Conservation (phyloP, 2,888 invertebrate genomes). For the Gryllus longicercus region DNA sequence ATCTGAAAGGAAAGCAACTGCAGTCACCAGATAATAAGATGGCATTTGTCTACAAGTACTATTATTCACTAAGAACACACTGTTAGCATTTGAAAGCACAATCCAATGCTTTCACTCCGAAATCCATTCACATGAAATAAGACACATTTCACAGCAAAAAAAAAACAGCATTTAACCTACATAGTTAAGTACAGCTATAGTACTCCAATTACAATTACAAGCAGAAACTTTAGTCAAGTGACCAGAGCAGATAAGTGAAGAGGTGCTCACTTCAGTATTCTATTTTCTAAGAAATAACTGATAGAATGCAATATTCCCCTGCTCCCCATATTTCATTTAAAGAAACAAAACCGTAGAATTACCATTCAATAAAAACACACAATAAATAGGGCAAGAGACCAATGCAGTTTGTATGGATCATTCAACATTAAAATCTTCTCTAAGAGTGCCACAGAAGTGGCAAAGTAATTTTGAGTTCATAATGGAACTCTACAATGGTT, state of each 20-base stretch:
- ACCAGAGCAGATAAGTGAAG: neutral
- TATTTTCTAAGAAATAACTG: neutral
- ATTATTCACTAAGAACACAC: no score
- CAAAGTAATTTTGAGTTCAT: neutral
- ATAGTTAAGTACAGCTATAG: neutral
- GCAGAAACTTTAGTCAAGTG: neutral
- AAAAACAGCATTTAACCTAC: neutral
- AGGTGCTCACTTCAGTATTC: neutral
- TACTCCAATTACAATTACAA: neutral
- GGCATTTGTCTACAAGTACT: no score
- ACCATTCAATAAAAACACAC: slow-evolving; percentile 4
- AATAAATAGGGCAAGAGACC: neutral
- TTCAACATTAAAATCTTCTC: no score
- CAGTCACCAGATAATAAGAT: no score
- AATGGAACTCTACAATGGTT: neutral
- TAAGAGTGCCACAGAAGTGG: neutral
- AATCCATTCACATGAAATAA: no score
- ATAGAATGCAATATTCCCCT: neutral
- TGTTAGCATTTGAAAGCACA: no score
- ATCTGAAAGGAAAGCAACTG: no score
- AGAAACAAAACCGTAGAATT: neutral
- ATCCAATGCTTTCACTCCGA: no score
- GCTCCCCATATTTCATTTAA: neutral
- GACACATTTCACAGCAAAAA: neutral
- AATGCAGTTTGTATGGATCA: neutral